phyloP scores from a whole-genome alignment of 2,113 vertebrate species.

The Syngnathoides biaculeatus region DNA sequence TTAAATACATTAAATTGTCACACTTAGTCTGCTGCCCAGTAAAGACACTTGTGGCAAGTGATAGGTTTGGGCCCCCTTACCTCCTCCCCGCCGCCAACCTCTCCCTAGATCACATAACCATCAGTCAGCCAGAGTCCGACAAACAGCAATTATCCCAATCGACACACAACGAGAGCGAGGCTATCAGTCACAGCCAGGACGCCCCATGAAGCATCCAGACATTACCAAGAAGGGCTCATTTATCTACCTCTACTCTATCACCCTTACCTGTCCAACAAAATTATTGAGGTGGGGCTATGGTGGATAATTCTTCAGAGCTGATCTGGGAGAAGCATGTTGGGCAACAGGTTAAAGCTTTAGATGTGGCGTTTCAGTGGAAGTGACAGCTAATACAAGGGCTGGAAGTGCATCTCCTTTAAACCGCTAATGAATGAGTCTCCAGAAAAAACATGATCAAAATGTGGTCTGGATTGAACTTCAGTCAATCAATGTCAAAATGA shows the following conservation, averaged over 20 bases:
- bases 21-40: constrained; percentile 15
- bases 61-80: constrained; percentile 34
- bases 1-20: constrained; percentile 31
- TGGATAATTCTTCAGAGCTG: constrained; percentile 6
- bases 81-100: constrained; percentile 25
- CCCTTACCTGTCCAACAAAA: constrained; percentile 29
- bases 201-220: constrained; percentile 64
- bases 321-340: neutral
- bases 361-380: neutral
- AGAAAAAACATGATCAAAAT: no score
- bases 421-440: no score
- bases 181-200: constrained; percentile 68
- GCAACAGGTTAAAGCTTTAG: neutral
- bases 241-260: constrained; percentile 49
- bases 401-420: no score
- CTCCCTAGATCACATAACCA: constrained; percentile 64
- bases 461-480: no score
- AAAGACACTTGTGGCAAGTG: constrained; percentile 60
- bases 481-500: no score
- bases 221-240: constrained; percentile 62
- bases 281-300: constrained; percentile 9
- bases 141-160: constrained; percentile 77
- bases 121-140: constrained; percentile 67
- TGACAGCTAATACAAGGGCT: neutral
- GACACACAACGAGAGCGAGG: constrained; percentile 70